phyloP scores from a whole-genome alignment of 2,888 invertebrate species.

The Venusia cambrica region DNA sequence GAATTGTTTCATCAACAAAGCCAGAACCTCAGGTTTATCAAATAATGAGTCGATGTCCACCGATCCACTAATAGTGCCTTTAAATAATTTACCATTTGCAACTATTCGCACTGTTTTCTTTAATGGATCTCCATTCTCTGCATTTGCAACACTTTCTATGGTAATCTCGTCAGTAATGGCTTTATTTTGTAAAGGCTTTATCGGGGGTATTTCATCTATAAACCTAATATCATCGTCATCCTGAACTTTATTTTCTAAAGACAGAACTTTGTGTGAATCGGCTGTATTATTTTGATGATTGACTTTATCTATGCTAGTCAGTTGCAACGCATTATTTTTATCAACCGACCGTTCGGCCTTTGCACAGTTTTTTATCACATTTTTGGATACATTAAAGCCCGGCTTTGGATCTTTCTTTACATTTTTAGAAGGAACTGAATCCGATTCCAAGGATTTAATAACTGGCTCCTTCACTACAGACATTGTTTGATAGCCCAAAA shows the following conservation, averaged over 20 bases:
- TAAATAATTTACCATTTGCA: slow-evolving; percentile 55
- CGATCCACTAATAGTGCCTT: slow-evolving; percentile 55
- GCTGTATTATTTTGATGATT: not conserved
- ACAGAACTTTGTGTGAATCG: not conserved
- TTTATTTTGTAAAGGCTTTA: slow-evolving; percentile 12
- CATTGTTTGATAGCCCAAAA: too few relatives aligned
- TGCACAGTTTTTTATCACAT: slow-evolving; percentile 1
- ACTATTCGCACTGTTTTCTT: slow-evolving; percentile 53
- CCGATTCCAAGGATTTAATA: too few relatives aligned
- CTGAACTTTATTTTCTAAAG: not conserved
- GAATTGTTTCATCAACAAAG: slow-evolving; percentile 41
- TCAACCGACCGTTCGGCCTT: not conserved
- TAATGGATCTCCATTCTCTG: slow-evolving; percentile 30
- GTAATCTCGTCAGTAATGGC: slow-evolving; percentile 37
- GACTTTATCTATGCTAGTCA: not conserved
- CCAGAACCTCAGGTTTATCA: slow-evolving; percentile 47
- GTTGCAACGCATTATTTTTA: not conserved
- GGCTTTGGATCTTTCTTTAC: not conserved
- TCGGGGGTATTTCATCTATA: slow-evolving; percentile 2
- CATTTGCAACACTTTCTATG: slow-evolving; percentile 45
- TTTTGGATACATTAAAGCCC: not conserved
- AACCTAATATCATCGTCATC: slow-evolving; percentile 7
- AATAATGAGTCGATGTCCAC: slow-evolving; percentile 51
- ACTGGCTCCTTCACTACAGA: too few relatives aligned
- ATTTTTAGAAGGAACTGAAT: slow-evolving; percentile 1